phyloP scores from a whole-genome alignment of 2,797 vertebrate genomes.

The Pelobates cultripes region DNA sequence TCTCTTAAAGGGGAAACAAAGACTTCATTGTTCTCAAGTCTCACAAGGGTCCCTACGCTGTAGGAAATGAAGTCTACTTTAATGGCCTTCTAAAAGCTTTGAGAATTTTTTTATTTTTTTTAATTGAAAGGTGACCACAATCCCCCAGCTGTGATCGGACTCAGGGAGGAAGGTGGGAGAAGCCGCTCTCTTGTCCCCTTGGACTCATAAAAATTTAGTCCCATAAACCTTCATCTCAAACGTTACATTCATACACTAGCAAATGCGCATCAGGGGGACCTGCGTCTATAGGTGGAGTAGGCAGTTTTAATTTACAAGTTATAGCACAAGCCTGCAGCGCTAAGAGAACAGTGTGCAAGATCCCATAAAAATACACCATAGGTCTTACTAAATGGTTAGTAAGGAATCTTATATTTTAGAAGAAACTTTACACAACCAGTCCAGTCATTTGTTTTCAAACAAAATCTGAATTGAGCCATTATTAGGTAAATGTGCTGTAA shows the following conservation, averaged over 20 bases:
- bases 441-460: no score
- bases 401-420: no score
- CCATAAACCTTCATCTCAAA: constrained; percentile 27
- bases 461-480: no score
- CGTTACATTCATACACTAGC: constrained; percentile 29
- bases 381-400: no score
- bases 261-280: constrained; percentile 8
- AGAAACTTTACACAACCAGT: no score
- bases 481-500: no score
- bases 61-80: constrained; percentile 39
- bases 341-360: not conserved
- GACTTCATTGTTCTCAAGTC: constrained; percentile 33
- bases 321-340: not conserved
- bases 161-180: not conserved
- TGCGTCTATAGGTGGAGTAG: not conserved
- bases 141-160: constrained; percentile 7
- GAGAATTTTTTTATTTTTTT: constrained; percentile 7
- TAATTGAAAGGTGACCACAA: constrained; percentile 16
- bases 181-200: not conserved
- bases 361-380: no score
- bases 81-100: constrained; percentile 34
- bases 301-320: constrained; percentile 3
- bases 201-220: not conserved
- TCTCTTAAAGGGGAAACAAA: constrained; percentile 40
- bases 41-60: constrained; percentile 22